Evolutionary conservation across 2,797 vertebrate genomes (phyloP).

Genomic region (Hydrocynus forskahlii): DNA sequence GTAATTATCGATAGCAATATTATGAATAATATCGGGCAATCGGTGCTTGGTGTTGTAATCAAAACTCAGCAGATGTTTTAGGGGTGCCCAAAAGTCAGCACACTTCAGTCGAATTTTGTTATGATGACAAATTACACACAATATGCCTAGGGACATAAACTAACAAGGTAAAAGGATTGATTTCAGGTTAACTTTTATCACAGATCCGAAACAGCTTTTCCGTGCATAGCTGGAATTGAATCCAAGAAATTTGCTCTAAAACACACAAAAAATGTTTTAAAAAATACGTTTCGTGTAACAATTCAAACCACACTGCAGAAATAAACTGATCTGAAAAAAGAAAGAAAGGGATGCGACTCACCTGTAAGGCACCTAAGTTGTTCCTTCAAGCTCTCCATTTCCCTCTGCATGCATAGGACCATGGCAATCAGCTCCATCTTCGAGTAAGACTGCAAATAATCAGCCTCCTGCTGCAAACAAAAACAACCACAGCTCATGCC

Average conservation of each 20-base stretch:
- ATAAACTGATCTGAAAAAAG: not conserved
- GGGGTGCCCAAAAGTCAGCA: no score
- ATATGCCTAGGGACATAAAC: not conserved
- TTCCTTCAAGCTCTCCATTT: constrained; percentile 69
- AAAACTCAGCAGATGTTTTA: no score
- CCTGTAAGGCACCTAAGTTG: constrained; percentile 72
- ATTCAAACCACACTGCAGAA: not conserved
- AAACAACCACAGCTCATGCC: constrained; percentile 15
- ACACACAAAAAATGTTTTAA: not conserved
- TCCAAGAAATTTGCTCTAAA: not conserved
- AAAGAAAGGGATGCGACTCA: constrained; percentile 33
- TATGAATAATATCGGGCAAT: no score
- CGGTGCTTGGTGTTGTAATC: no score
- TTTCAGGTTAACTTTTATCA: no score
- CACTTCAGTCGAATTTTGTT: no score
- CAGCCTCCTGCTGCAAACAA: constrained; percentile 53
- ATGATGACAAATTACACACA: not conserved
- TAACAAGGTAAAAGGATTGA: not conserved
- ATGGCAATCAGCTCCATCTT: constrained; percentile 68
- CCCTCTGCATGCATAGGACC: constrained; percentile 68
- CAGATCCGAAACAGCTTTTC: no score
- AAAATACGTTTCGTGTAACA: not conserved
- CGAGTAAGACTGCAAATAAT: constrained; percentile 64
- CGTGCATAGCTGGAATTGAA: no score
- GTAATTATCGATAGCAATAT: no score